phyloP scores from a whole-genome alignment of 2,797 vertebrate species.

The Liparis tanakae region DNA sequence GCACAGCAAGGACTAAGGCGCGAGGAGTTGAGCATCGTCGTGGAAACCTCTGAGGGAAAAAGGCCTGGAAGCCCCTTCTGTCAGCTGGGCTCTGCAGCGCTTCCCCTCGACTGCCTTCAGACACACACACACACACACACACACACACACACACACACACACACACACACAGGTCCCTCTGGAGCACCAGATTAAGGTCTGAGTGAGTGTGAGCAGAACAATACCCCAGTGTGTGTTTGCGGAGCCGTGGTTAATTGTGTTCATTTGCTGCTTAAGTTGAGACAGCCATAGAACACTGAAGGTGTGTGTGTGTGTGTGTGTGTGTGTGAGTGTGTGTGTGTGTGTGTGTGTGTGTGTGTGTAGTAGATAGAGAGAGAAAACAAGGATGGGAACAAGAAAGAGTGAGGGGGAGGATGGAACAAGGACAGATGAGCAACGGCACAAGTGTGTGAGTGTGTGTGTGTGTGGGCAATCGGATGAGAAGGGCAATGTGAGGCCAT shows the following conservation, averaged over 20 bases:
- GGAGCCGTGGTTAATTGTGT: conserved; percentile 85
- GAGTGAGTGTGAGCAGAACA: conserved; percentile 83
- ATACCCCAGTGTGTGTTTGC: conserved; percentile 83
- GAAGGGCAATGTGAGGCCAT: conserved; percentile 75
- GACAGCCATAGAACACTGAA: conserved; percentile 72
- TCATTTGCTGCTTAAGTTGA: conserved; percentile 88
- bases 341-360: conserved; percentile 9
- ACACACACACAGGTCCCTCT: conserved; percentile 62
- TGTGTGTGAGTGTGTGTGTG: conserved; percentile 16
- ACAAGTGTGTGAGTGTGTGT: conserved; percentile 46
- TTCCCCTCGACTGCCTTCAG: conserved; percentile 75
- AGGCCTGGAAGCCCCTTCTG: conserved; percentile 81
- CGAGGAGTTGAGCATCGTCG: conserved; percentile 78
- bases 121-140: conserved; percentile 51
- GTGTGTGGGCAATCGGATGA: conserved; percentile 30
- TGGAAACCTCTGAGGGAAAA: conserved; percentile 79
- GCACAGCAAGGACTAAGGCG: conserved; percentile 74
- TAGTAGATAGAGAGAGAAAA: conserved; percentile 41
- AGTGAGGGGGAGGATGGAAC: conserved; percentile 52
- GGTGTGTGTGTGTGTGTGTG: conserved; percentile 54
- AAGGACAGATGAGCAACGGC: conserved; percentile 64
- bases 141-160: conserved; percentile 46
- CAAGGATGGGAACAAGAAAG: conserved; percentile 67
- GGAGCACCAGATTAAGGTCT: conserved; percentile 83
- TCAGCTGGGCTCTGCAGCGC: conserved; percentile 76